Base-by-base conservation (phyloP, 35 echinoderm and acorn worm genomes). In the Diadema setosum region DNA sequence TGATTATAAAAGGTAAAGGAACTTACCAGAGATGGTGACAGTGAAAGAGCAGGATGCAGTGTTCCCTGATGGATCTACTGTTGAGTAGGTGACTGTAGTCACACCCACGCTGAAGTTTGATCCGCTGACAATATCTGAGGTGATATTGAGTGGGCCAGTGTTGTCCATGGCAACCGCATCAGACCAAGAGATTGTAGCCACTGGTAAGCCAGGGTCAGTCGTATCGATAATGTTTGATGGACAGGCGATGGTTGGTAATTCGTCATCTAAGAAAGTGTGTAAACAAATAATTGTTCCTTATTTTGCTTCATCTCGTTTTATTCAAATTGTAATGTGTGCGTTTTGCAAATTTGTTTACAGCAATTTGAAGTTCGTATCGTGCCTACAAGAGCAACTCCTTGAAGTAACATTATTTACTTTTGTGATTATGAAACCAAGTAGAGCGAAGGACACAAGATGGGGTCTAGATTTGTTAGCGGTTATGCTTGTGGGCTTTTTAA, bases 61-160 rank as follows among this genome's bases (percentile, higher is more conserved):
- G 20, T 95, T 95, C 5, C 93, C 93, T 45, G 83, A 73, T 0
- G 52, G 25, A 64, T 95, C 93, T 0, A 32, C 20, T 9, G 93
- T 89, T 2, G 42, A 75, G 69, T 87, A 91, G 4, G 84, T 87
- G 3, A 95, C 93, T 16, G 39, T 75, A 21, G 88, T 95, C 23
- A 20, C 63, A 14, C 88, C 88, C n/a, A 83, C 12, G 35, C 57
- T 24, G 80, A 90, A 90, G 44, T 27, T 44, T 5, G 63, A 90
- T 29, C 75, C 75, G 26, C 75, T 69, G 27, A 60, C 59, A 45
- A 83, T 83, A 45, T 87, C 85, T 5, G 85, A 46, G 30, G 85
- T 75, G 21, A 87, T 26, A 27, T 16, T 30, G 1, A 48, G 60
- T 17, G 60, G 9, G 23, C 65, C 85, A 74, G 65, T 35, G 63